phyloP scores from a whole-genome alignment of 2,888 invertebrate genomes.

The Disparrhopalites patrizii region DNA sequence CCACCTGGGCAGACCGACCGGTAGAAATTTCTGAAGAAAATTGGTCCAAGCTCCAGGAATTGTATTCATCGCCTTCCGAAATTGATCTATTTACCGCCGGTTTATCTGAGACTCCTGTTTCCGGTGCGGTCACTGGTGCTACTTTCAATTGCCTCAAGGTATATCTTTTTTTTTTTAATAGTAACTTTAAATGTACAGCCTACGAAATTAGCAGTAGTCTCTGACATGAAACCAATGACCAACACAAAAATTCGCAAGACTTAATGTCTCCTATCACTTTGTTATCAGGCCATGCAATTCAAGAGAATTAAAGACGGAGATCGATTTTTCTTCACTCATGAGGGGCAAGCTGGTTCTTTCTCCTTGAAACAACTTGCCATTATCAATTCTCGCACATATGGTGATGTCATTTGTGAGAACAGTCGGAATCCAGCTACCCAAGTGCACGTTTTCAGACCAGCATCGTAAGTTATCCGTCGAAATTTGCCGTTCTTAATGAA shows the following conservation, averaged over 20 bases:
- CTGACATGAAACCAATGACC: too few relatives aligned
- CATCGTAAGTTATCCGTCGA: conserved; percentile 8
- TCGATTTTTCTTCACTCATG: conserved; percentile 21
- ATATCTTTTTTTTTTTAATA: too few relatives aligned
- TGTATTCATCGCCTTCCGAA: conserved; percentile 54
- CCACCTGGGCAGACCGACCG: conserved; percentile 34
- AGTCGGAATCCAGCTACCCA: neutral
- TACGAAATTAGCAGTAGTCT: too few relatives aligned
- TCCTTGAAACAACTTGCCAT: neutral
- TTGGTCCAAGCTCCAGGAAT: conserved; percentile 31
- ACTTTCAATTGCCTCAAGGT: conserved; percentile 77
- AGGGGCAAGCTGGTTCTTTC: conserved; percentile 19
- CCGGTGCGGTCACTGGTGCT: conserved; percentile 79
- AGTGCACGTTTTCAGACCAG: neutral
- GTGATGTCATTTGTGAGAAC: conserved; percentile 15
- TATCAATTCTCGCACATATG: neutral
- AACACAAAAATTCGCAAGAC: too few relatives aligned
- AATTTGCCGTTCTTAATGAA: too few relatives aligned
- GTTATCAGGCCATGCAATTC: conserved; percentile 15
- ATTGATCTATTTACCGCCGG: conserved; percentile 82
- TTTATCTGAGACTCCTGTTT: conserved; percentile 70
- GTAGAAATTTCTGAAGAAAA: conserved; percentile 31
- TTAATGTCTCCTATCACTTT: neutral
- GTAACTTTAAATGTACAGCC: too few relatives aligned
- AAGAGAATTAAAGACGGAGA: conserved; percentile 9